A percentile compares a stretch with the other conserved stretches of the same genome.
These are phyloP conservation scores for Zosterops pallidus DNA, from an alignment of 2,113 vertebrate genomes.

Conservation along the genomic window DNA sequence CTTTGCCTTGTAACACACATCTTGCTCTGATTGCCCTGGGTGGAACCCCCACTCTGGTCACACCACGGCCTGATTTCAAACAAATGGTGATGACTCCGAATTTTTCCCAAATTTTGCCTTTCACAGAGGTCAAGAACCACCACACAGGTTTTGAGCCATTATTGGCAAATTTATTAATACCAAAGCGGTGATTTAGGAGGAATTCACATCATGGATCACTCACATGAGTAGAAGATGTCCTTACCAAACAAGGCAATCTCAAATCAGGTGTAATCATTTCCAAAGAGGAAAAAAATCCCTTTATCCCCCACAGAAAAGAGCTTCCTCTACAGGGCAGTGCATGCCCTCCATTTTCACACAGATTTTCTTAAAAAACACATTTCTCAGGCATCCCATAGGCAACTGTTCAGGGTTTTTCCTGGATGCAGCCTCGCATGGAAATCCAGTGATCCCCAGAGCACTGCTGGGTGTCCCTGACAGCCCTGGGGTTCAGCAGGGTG, in stretches of 20 bases:
- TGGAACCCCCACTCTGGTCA: neutral
- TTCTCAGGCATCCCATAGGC: neutral
- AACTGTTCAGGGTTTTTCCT: neutral
- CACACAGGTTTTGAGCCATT: rapidly evolving
- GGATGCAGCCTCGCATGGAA: neutral
- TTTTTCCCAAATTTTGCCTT: neutral
- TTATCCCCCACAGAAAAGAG: neutral
- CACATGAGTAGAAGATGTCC: neutral
- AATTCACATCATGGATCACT: neutral
- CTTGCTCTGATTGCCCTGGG: neutral
- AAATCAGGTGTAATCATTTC: neutral
- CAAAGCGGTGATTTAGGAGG: neutral
- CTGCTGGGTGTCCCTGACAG: neutral
- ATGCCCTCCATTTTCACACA: neutral
- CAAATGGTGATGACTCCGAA: neutral
- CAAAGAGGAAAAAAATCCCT: neutral
- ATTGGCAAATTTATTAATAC: neutral
- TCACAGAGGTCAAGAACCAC: neutral
- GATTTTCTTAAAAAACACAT: neutral
- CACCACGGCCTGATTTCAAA: neutral
- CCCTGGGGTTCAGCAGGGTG: neutral
- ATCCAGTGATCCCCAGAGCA: neutral
- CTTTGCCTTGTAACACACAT: neutral
- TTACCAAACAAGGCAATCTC: neutral
- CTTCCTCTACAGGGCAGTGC: neutral